Evolutionary conservation across 2,113 vertebrate genomes (phyloP), one percentile per base, ranked within the genome.

Genomic region (Ochotona princeps): DNA sequence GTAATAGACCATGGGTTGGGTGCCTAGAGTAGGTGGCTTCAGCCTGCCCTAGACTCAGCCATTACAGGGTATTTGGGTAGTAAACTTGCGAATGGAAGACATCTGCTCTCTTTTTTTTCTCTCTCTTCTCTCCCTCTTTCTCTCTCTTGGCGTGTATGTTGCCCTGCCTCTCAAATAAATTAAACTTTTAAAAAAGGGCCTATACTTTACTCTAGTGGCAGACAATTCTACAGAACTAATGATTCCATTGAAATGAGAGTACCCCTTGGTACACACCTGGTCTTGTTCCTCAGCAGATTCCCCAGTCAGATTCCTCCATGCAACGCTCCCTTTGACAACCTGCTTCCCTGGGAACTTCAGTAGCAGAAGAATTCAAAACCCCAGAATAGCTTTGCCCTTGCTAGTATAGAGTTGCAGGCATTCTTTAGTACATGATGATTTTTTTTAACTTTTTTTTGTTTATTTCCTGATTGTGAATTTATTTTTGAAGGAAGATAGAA

Each of bases 401-500:
- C 30, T 75, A 11, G 15, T 23, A 57, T 66, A 93, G 63, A 92
- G 20, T 14, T 12, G 25, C 1, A 8, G 32, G 23, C 28, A 67
- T 54, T 14, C 21, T 13, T 5, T 1, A 35, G 35, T 26, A 38
- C 0, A 51, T 15, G 18, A 47, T 7, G 51, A 44, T 10, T 61
- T 69, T 61, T 69, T 65, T 47, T 38, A 9, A 95, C 51, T 89
- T 13, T 23, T 15, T 18, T 47, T 65, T 15, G 17, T 85, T 74
- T 90, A 8, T 67, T 93, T 75, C 32, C 14, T 76, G 54, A 54
- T 26, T 23, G 60, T 57, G 54, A 57, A 57, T 14, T 57, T 26
- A 86, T 49, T 69, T 78, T n/a, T 49, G 15, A 94, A 91, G 30
- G 30, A 84, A 80, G 44, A 83, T 0, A 32, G 23, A 97, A 73